Conservation (phyloP, 1,140 invertebrate genomes). For the Pollicipes pollicipes region DNA sequence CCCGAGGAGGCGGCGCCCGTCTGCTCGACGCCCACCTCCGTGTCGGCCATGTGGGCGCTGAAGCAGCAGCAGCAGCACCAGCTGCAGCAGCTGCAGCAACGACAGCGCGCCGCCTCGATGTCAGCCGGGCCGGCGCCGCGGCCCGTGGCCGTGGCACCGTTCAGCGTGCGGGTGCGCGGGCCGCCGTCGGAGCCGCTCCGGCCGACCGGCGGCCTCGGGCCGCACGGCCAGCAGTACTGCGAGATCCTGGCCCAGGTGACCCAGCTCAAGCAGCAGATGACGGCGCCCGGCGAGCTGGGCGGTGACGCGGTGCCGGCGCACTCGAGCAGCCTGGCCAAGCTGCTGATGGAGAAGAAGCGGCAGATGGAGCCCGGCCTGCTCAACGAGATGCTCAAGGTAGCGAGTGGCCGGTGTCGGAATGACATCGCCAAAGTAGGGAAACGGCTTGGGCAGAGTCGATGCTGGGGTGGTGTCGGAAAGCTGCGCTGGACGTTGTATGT, state of each 20-base stretch:
- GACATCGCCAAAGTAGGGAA: too few relatives aligned
- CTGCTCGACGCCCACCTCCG: too few relatives aligned
- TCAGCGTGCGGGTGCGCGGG: too few relatives aligned
- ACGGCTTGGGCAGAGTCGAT: too few relatives aligned
- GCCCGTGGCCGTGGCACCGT: constrained; percentile 9
- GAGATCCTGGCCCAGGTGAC: constrained; percentile 58
- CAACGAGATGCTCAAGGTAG: background rate
- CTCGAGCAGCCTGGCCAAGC: constrained; percentile 20
- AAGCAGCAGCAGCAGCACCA: too few relatives aligned
- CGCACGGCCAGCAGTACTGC: constrained; percentile 36
- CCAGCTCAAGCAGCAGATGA: constrained; percentile 30
- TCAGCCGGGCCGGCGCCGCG: constrained; percentile 9
- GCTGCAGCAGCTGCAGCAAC: too few relatives aligned
- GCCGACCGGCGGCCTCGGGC: too few relatives aligned
- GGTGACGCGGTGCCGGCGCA: constrained; percentile 5
- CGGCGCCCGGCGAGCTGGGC: too few relatives aligned
- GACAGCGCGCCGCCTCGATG: constrained; percentile 12
- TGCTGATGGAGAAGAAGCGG: constrained; percentile 37
- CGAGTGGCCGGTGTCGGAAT: too few relatives aligned
- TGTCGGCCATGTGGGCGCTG: background rate
- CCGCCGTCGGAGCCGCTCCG: background rate
- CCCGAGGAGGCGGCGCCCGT: too few relatives aligned
- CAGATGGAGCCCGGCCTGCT: background rate
- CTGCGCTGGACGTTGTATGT: too few relatives aligned
- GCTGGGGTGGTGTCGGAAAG: too few relatives aligned